Evolutionary conservation across 2,113 vertebrate species (phyloP).

Genomic region (Peromyscus polionotus): DNA sequence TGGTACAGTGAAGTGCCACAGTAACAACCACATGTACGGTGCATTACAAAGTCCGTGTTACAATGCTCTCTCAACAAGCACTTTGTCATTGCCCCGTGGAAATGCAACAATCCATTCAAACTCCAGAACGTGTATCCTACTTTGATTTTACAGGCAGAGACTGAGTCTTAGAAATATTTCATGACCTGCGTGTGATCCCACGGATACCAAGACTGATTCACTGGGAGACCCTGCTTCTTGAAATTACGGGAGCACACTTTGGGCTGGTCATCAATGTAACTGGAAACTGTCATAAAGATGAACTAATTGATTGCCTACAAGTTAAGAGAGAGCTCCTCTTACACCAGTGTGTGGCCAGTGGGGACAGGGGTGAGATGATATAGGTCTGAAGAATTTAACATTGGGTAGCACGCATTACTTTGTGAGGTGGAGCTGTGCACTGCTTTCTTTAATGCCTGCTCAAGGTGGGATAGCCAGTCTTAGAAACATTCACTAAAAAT

Average conservation of each 20-base stretch:
- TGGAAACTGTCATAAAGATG: not conserved
- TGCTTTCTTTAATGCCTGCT: not conserved
- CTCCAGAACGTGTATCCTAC: not conserved
- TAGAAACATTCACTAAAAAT: constrained; percentile 28
- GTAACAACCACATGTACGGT: fast-evolving
- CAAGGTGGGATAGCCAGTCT: constrained; percentile 15
- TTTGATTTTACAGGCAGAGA: constrained; percentile 40
- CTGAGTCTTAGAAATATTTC: constrained; percentile 38
- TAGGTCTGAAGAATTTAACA: not conserved
- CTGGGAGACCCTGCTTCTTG: not conserved
- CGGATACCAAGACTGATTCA: constrained; percentile 5
- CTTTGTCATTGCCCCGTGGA: not conserved
- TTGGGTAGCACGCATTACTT: not conserved
- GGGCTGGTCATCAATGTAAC: not conserved
- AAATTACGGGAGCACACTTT: not conserved
- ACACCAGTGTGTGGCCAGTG: not conserved
- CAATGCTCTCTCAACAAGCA: not conserved
- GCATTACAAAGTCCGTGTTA: not conserved
- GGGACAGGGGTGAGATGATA: not conserved
- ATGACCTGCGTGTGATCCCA: not conserved
- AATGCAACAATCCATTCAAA: not conserved
- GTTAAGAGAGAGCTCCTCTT: not conserved
- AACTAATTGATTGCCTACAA: not conserved
- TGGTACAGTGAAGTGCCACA: not conserved
- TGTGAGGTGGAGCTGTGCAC: too few species aligned